Conservation (phyloP, 2,888 invertebrate genomes). For the Ophioninae sp. region DNA sequence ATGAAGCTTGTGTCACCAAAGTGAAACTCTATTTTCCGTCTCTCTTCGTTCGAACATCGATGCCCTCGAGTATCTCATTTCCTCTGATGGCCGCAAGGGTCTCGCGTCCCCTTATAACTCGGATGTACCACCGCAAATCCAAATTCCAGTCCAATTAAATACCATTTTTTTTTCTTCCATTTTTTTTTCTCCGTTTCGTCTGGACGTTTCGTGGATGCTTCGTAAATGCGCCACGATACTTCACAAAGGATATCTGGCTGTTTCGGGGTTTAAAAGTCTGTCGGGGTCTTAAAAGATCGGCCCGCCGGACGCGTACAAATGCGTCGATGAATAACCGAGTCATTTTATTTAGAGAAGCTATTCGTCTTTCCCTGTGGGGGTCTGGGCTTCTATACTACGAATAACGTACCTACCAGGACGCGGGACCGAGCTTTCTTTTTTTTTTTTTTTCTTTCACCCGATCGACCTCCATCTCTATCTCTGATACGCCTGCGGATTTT, state of each 20-base stretch:
- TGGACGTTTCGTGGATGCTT: slow-evolving; percentile 25
- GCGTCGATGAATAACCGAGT: slow-evolving; percentile 80
- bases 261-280: slow-evolving; percentile 9
- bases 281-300: slow-evolving; percentile 65
- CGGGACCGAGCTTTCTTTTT: slow-evolving; percentile 40
- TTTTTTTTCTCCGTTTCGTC: slow-evolving; percentile 5
- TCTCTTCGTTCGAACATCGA: background rate
- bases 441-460: slow-evolving; percentile 36
- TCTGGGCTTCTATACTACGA: slow-evolving; percentile 64
- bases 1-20: background rate
- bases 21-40: background rate
- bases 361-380: slow-evolving; percentile 76
- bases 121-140: slow-evolving; percentile 29
- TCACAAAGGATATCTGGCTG: slow-evolving; percentile 37
- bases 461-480: slow-evolving; percentile 63
- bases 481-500: slow-evolving; percentile 68
- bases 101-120: slow-evolving; percentile 3
- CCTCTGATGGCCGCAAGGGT: background rate
- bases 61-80: background rate
- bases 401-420: slow-evolving; percentile 62
- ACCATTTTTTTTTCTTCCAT: background rate
- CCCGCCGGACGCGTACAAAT: slow-evolving; percentile 78
- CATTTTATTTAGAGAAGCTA: slow-evolving; percentile 80
- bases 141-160: slow-evolving; percentile 41
- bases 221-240: slow-evolving; percentile 34